Evolutionary conservation across 2,888 invertebrate species (phyloP).

Genomic region (Pristionchus fissidentatus): DNA sequence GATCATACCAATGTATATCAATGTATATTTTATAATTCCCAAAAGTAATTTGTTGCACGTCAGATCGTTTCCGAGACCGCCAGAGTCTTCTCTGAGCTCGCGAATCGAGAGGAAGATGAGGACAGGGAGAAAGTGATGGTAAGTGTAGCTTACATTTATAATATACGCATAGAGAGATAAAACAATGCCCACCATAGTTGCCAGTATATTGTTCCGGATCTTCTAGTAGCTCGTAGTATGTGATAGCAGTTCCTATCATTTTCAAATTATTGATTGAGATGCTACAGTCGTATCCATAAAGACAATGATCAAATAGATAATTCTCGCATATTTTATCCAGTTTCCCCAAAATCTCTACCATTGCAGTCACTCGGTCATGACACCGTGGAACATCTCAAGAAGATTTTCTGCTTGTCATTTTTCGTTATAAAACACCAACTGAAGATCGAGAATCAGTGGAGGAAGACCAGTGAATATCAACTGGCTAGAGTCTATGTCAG

Average conservation of each 20-base stretch:
- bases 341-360: no score
- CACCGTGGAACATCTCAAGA: background rate
- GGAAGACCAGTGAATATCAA: background rate
- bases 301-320: no score
- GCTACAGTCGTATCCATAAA: no score
- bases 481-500: conserved; percentile 1
- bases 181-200: no score
- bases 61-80: background rate
- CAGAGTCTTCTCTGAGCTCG: background rate
- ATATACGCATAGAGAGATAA: no score
- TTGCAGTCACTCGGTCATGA: background rate
- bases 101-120: background rate
- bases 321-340: no score
- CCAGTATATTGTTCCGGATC: no score
- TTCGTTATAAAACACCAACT: background rate
- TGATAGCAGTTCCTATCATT: no score
- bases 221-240: no score
- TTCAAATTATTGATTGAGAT: no score
- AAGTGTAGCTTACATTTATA: no score
- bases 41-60: background rate
- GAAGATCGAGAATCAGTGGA: background rate
- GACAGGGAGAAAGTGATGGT: background rate
- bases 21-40: background rate
- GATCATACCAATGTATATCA: no score
- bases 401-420: conserved; percentile 29